Percentiles rank a stretch among this genome's conserved stretches.
Evolutionary conservation across 2,797 vertebrate species (phyloP).

Genomic region (Sebastes itinus): DNA sequence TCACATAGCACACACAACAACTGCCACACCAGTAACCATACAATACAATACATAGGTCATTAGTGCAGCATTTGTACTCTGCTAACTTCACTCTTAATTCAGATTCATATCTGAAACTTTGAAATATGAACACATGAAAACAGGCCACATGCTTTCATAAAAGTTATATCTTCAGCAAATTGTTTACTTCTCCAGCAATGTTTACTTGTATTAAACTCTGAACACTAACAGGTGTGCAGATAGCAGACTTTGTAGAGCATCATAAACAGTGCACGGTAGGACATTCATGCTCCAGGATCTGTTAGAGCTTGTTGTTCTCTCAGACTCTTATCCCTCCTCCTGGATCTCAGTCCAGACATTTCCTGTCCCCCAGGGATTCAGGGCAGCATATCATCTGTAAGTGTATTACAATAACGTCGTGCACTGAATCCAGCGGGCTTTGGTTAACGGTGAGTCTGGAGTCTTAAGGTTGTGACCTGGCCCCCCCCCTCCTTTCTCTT

Average conservation of each 20-base stretch:
- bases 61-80: background rate
- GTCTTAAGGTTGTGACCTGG: slow-evolving; percentile 19
- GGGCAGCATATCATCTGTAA: slow-evolving; percentile 45
- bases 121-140: background rate
- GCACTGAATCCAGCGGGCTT: slow-evolving; percentile 30
- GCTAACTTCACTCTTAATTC: background rate
- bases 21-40: background rate
- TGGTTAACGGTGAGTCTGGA: slow-evolving; percentile 19
- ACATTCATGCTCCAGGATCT: slow-evolving; percentile 34
- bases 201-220: background rate
- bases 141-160: background rate
- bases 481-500: background rate
- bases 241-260: background rate
- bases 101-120: background rate
- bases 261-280: background rate
- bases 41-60: background rate
- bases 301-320: slow-evolving; percentile 40
- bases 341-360: slow-evolving; percentile 68
- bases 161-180: background rate
- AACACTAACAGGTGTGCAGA: slow-evolving; percentile 3
- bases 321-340: slow-evolving; percentile 37
- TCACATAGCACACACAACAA: background rate
- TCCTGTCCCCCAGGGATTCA: slow-evolving; percentile 48
- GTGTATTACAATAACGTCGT: slow-evolving; percentile 32
- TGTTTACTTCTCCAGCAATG: background rate